Evolutionary conservation across 2,888 invertebrate genomes (phyloP).

Genomic region (Gastrophysa polygoni): DNA sequence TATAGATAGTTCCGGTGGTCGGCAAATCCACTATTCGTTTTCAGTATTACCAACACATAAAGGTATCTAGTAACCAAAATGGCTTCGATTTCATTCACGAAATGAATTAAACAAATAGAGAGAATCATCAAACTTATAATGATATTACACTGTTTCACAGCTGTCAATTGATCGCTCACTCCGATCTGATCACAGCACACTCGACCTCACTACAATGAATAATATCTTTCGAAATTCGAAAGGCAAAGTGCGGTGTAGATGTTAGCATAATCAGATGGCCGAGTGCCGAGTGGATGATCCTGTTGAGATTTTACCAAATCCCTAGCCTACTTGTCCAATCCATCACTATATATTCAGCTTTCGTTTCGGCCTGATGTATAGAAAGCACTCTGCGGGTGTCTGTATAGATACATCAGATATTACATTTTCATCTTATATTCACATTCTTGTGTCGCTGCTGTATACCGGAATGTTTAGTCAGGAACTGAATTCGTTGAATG

Average conservation of each 20-base stretch:
- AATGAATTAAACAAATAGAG: no score
- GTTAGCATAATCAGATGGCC: slow-evolving; percentile 57
- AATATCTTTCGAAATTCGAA: slow-evolving; percentile 45
- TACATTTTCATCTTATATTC: slow-evolving; percentile 19
- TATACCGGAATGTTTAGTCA: neutral
- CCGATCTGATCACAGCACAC: neutral
- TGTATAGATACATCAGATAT: slow-evolving; percentile 36
- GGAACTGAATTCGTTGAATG: no score
- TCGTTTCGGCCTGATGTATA: slow-evolving; percentile 38
- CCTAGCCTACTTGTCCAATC: slow-evolving; percentile 61
- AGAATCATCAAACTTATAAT: no score
- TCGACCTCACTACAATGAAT: slow-evolving; percentile 3
- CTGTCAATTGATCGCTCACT: neutral
- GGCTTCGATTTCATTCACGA: no score
- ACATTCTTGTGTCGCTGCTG: neutral
- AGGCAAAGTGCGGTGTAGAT: slow-evolving; percentile 48
- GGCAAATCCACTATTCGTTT: no score
- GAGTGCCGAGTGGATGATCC: slow-evolving; percentile 62
- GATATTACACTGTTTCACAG: no score
- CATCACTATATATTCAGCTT: slow-evolving; percentile 57
- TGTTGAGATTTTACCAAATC: slow-evolving; percentile 61
- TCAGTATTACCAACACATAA: no score
- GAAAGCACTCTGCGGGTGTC: slow-evolving; percentile 30
- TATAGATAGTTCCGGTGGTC: no score
- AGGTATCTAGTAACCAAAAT: no score